Percentiles rank a stretch among this genome's conserved stretches.
These are phyloP conservation scores for Drosophila pseudoananassae DNA, from an alignment of 1,140 invertebrate species.

Conservation along the genomic window DNA sequence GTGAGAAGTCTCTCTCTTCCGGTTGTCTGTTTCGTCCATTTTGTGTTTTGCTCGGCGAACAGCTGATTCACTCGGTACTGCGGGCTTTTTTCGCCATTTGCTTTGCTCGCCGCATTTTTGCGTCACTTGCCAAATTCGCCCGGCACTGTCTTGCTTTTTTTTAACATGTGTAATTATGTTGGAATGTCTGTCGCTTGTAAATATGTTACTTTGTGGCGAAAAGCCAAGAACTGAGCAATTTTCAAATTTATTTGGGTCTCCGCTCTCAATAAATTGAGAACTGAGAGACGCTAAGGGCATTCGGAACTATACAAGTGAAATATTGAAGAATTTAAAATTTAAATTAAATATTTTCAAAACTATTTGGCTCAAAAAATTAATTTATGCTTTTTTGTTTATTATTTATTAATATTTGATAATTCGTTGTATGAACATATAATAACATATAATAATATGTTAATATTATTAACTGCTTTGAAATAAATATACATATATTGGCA, in stretches of 20 bases:
- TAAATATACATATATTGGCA: too few relatives aligned
- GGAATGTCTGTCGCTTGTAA: slow-evolving; percentile 30
- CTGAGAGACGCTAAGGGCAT: not conserved
- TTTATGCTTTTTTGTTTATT: too few relatives aligned
- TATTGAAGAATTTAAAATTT: too few relatives aligned
- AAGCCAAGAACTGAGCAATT: slow-evolving; percentile 18
- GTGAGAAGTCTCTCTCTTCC: slow-evolving; percentile 13
- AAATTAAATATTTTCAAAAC: too few relatives aligned
- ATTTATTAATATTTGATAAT: too few relatives aligned
- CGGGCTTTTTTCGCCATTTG: slow-evolving; percentile 21
- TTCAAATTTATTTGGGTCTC: slow-evolving; percentile 9
- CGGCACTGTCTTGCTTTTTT: not conserved
- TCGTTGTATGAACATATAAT: too few relatives aligned
- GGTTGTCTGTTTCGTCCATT: slow-evolving; percentile 8
- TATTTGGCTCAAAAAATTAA: not conserved
- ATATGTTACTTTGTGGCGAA: slow-evolving; percentile 31
- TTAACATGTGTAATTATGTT: slow-evolving; percentile 35
- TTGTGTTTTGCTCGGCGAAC: slow-evolving; percentile 50
- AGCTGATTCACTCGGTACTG: slow-evolving; percentile 59
- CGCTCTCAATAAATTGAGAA: not conserved
- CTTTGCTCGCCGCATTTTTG: slow-evolving; percentile 40
- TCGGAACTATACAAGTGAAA: not conserved
- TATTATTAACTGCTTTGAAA: too few relatives aligned
- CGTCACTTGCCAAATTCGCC: slow-evolving; percentile 39
- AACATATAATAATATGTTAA: too few relatives aligned